These are phyloP conservation scores for Chaetura pelagica DNA, from an alignment of 2,113 vertebrate species.

Conservation along the genomic window DNA sequence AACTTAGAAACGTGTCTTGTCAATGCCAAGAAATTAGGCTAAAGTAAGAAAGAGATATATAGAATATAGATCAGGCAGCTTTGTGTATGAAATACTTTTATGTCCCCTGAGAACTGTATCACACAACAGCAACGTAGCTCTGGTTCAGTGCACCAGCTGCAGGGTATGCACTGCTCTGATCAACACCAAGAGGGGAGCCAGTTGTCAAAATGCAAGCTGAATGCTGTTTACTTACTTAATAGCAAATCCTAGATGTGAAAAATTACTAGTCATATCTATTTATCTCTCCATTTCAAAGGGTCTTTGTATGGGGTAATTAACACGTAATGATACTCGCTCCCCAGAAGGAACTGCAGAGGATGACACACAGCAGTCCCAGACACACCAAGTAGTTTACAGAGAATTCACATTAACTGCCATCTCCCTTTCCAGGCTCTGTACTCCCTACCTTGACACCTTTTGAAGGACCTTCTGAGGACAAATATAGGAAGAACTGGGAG, in stretches of 20 bases:
- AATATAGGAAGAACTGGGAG: background rate
- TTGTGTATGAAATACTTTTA: background rate
- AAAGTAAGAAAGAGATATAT: background rate
- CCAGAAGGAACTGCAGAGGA: background rate
- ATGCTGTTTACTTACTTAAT: background rate
- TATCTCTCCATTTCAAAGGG: background rate
- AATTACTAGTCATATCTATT: background rate
- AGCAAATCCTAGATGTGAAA: slow-evolving; percentile 1
- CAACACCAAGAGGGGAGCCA: background rate
- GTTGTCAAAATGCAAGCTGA: background rate
- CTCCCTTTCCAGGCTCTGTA: background rate
- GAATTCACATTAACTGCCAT: background rate
- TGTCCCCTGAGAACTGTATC: slow-evolving; percentile 4
- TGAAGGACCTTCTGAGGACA: background rate
- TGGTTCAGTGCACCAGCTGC: slow-evolving; percentile 28
- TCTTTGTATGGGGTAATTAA: background rate
- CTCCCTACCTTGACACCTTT: background rate
- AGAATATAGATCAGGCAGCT: slow-evolving; percentile 2
- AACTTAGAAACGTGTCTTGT: background rate
- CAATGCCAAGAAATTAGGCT: background rate
- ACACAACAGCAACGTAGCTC: background rate
- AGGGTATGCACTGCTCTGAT: slow-evolving; percentile 1
- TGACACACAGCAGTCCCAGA: background rate
- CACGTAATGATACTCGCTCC: background rate
- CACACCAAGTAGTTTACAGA: background rate